Evolutionary conservation across 1,140 invertebrate genomes (phyloP), one percentile per base, ranked within the genome.

Genomic region (Drosophila ironensis): DNA sequence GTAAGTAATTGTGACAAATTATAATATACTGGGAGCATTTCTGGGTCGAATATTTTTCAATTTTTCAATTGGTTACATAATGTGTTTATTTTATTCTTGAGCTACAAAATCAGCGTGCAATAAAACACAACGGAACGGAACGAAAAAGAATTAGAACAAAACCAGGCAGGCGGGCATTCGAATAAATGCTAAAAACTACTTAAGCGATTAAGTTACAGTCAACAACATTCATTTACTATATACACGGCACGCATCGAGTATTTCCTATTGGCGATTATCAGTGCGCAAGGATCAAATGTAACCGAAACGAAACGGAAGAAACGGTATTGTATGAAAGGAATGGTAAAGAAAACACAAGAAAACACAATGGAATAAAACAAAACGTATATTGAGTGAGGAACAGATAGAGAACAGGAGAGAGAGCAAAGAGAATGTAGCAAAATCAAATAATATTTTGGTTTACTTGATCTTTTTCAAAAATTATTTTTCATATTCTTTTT

Each of bases 381-480:
- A 52, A 37, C 4, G n/a, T 8, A 35, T 24, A 30, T 45, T 60
- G 56, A 44, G 35, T 53, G 28, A 64, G 19, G 42, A 16, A 37
- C 12, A 12, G 33, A 42, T 16, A 48, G 6, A n/a, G 30, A 52
- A n/a, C 17, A 27, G 2, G 1, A 33, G n/a, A 52, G 25, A 30
- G 14, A 25, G 14, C 16, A 59, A 30, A 61, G 17, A 70, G 42
- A 71, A 75, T 70, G 72, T 57, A 75, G 72, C 64, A 57, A 75
- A 76, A 56, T 71, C n/a, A 76, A 57, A 51, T 56, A 8, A 53
- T 57, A 45, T n/a, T 41, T 53, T 33, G 19, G n/a, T 64, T 71
- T 24, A 54, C 33, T 59, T 35, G 16, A 30, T 60, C 50, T 38
- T 52, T 68, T 25, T 16, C 11, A 20, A 12, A 41, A 41, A 41